A percentile compares a stretch with the other conserved stretches of the same genome.
Evolutionary conservation across 2,888 invertebrate genomes (phyloP).

Genomic region (Adelognathus sp.): DNA sequence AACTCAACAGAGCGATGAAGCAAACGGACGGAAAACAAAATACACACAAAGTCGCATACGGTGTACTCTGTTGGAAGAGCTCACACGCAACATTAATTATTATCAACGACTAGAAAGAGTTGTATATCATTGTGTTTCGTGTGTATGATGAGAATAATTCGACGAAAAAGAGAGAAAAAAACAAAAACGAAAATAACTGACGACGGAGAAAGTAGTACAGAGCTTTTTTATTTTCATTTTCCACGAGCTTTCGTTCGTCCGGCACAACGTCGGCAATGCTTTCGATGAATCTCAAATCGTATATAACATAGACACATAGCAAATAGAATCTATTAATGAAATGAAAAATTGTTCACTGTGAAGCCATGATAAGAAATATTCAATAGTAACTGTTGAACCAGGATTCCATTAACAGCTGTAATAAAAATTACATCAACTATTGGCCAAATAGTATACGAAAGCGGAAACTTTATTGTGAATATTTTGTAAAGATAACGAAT

Average conservation of each 20-base stretch:
- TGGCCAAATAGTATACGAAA: too few relatives aligned
- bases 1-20: background rate
- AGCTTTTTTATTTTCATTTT: background rate
- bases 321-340: background rate
- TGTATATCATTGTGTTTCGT: background rate
- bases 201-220: background rate
- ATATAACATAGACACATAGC: background rate
- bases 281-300: slow-evolving; percentile 22
- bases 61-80: background rate
- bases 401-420: too few relatives aligned
- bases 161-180: background rate
- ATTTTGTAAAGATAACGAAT: too few relatives aligned
- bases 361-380: too few relatives aligned
- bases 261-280: slow-evolving; percentile 2
- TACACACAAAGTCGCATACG: background rate
- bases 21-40: background rate
- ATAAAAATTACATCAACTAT: too few relatives aligned
- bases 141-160: background rate
- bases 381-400: too few relatives aligned
- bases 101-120: slow-evolving; percentile 9
- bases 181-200: too few relatives aligned
- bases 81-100: slow-evolving; percentile 17
- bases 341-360: background rate
- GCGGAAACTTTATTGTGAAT: too few relatives aligned
- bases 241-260: background rate